A percentile compares a stretch with the other conserved stretches of the same genome.
phyloP scores from a whole-genome alignment of 1,140 invertebrate species.

The Bombus turneri region DNA sequence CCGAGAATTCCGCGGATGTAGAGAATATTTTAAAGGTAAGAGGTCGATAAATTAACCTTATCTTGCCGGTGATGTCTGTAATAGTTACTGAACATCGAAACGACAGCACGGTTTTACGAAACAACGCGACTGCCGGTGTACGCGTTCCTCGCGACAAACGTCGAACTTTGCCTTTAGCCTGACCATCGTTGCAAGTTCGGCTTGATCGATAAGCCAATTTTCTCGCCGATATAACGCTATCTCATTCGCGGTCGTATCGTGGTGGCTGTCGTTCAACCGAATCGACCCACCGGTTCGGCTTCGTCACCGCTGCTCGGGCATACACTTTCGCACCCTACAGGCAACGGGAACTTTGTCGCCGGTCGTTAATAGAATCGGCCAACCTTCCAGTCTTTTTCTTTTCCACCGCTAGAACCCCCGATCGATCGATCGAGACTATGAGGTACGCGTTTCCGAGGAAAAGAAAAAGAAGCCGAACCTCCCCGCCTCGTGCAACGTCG shows the following conservation, averaged over 20 bases:
- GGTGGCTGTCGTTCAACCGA: slow-evolving; percentile 46
- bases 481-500: background rate
- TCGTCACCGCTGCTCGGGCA: background rate
- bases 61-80: too few species aligned
- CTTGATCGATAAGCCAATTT: slow-evolving; percentile 64
- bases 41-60: background rate
- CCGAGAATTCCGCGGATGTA: slow-evolving; percentile 71
- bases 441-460: background rate
- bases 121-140: background rate
- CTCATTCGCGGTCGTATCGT: slow-evolving; percentile 38
- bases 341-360: background rate
- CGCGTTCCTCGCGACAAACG: background rate
- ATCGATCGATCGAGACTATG: background rate
- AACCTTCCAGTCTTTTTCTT: background rate
- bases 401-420: background rate
- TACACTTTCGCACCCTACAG: slow-evolving; percentile 18
- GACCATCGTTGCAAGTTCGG: slow-evolving; percentile 13
- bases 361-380: background rate
- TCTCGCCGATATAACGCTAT: slow-evolving; percentile 56
- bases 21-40: slow-evolving; percentile 78
- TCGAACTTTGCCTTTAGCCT: slow-evolving; percentile 10
- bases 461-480: background rate
- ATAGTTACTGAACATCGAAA: background rate
- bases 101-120: background rate
- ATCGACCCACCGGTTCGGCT: slow-evolving; percentile 54